These are phyloP conservation scores for Lepidostoma basale DNA, from an alignment of 1,140 invertebrate species.

Conservation along the genomic window DNA sequence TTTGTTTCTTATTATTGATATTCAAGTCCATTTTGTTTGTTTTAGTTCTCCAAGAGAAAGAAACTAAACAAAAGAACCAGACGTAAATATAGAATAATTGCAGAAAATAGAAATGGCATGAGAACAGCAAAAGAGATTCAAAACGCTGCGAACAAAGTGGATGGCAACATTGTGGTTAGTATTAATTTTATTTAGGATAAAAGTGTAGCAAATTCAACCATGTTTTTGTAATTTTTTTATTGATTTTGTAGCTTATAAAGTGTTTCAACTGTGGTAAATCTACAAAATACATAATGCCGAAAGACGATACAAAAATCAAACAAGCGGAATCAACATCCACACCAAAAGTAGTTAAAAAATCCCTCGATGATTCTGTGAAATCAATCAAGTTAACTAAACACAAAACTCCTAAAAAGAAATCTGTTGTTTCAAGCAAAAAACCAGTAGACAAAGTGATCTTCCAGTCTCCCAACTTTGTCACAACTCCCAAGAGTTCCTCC, in stretches of 20 bases:
- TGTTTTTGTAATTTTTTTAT: background rate
- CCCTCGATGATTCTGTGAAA: no score
- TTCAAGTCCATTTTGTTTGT: background rate
- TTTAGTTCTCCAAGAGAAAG: conserved; percentile 15
- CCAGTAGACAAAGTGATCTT: no score
- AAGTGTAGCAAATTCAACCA: no score
- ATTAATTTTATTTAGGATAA: background rate
- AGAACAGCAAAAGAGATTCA: conserved; percentile 5
- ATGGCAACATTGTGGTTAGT: conserved; percentile 6
- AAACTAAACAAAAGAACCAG: conserved; percentile 5
- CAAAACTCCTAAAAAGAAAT: no score
- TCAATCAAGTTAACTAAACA: no score
- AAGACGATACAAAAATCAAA: background rate
- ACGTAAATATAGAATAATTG: conserved; percentile 7
- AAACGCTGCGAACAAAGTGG: background rate
- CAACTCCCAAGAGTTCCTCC: no score
- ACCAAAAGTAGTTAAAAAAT: no score
- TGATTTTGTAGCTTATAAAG: conserved; percentile 17
- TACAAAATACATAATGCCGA: background rate
- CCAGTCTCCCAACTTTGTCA: no score
- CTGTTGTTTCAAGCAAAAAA: no score
- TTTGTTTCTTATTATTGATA: background rate
- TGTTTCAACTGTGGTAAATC: conserved; percentile 5
- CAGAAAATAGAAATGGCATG: conserved; percentile 22
- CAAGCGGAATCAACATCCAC: background rate